Conservation (phyloP, 2,797 vertebrate genomes). For the Mergus octosetaceus region DNA sequence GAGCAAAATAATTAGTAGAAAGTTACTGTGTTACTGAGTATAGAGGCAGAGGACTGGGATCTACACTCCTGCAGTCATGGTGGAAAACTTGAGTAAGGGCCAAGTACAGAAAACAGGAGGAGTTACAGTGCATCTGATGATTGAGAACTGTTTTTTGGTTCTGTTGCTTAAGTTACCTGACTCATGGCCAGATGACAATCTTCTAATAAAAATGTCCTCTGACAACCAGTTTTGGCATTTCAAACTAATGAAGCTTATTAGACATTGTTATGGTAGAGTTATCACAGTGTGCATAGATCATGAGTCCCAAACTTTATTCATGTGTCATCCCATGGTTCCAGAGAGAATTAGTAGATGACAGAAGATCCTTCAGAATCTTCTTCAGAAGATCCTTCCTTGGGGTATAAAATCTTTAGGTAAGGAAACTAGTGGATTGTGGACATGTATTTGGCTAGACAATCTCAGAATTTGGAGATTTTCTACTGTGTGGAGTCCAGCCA, state of each 20-base stretch:
- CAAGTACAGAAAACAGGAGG: not conserved
- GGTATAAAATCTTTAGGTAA: not conserved
- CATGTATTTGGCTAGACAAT: not conserved
- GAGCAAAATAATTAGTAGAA: not conserved
- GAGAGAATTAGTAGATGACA: rapidly evolving
- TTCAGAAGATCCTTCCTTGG: not conserved
- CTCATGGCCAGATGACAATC: not conserved
- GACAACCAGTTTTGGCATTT: not conserved
- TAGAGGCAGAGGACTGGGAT: not conserved
- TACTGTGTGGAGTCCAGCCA: not conserved
- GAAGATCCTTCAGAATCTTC: not conserved
- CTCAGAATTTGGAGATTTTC: not conserved
- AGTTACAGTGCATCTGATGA: too few relatives aligned
- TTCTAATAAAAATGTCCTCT: not conserved
- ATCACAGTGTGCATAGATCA: not conserved
- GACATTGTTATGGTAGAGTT: not conserved
- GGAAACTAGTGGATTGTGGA: not conserved
- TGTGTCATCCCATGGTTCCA: not conserved
- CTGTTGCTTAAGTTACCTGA: not conserved
- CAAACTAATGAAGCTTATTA: not conserved
- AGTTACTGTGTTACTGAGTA: not conserved
- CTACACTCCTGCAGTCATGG: not conserved
- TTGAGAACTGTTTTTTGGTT: not conserved
- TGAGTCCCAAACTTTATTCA: not conserved
- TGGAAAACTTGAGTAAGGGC: not conserved